Conservation (phyloP, 2,888 invertebrate species). For the Auanema freiburgensis region DNA sequence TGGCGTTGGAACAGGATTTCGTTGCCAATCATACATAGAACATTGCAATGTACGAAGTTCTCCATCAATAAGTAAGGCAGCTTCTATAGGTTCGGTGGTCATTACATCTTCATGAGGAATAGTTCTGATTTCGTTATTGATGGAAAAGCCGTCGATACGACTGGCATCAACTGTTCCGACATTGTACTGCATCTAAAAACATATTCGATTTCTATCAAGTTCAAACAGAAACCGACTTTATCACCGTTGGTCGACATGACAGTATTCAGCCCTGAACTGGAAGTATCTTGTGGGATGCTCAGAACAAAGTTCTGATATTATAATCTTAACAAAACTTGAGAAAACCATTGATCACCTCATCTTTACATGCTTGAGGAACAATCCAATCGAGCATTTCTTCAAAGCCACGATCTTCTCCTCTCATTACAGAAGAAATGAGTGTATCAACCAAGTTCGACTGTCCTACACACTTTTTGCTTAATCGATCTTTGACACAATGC, state of each 20-base stretch:
- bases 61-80: conserved; percentile 2
- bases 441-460: neutral
- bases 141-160: too few species aligned
- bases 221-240: too few species aligned
- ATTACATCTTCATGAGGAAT: too few species aligned
- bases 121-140: too few species aligned
- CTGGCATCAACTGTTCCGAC: too few species aligned
- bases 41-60: conserved; percentile 8
- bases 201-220: too few species aligned
- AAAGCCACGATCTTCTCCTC: conserved; percentile 1
- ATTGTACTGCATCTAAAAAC: too few species aligned
- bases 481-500: conserved; percentile 7
- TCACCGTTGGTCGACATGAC: too few species aligned
- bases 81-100: neutral
- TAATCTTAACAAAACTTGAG: neutral
- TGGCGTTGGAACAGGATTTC: conserved; percentile 5
- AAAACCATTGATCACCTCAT: neutral
- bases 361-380: conserved; percentile 2
- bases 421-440: conserved; percentile 1
- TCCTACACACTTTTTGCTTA: neutral
- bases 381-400: conserved; percentile 3
- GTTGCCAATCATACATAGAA: conserved; percentile 9
- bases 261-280: too few species aligned
- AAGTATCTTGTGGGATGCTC: too few species aligned
- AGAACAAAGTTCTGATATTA: too few species aligned